These are phyloP conservation scores for Anadara kagoshimensis DNA, from an alignment of 1,140 invertebrate genomes.

Conservation along the genomic window DNA sequence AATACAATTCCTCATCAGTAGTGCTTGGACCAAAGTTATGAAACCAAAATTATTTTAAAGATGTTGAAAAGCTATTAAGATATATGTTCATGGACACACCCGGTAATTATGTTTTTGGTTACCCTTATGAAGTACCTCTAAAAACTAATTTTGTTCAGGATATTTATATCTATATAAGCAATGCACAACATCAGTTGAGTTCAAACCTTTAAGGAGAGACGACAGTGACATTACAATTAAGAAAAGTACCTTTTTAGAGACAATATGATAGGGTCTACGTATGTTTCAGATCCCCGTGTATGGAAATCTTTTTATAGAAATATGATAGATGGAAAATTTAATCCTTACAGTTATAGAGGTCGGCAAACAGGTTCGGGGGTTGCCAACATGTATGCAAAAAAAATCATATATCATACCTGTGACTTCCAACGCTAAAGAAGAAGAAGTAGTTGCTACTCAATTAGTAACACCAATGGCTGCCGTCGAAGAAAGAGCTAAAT, in stretches of 20 bases:
- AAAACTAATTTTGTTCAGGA: conserved; percentile 12
- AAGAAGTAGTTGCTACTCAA: background rate
- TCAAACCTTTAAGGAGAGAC: no score
- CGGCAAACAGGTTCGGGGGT: conserved; percentile 6
- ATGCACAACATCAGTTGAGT: no score
- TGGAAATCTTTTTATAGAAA: conserved; percentile 30
- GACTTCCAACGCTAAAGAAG: background rate
- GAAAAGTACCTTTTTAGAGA: no score
- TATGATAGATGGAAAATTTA: conserved; percentile 12
- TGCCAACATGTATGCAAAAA: background rate
- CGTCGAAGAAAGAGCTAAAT: conserved; percentile 10
- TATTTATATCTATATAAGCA: conserved; percentile 24
- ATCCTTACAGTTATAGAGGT: conserved; percentile 12
- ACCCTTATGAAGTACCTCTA: conserved; percentile 16
- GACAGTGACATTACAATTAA: no score
- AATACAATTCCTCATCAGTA: no score
- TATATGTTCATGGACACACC: background rate
- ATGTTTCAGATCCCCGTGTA: conserved; percentile 5
- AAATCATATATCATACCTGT: background rate
- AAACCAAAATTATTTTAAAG: no score
- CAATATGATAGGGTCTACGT: background rate
- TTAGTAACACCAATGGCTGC: conserved; percentile 13
- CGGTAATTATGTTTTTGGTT: background rate
- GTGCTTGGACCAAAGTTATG: no score
- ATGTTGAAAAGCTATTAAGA: conserved; percentile 22